Percentiles rank a stretch among this genome's conserved stretches.
Evolutionary conservation across 2,113 vertebrate genomes (phyloP).

Genomic region (Lutjanus erythropterus): DNA sequence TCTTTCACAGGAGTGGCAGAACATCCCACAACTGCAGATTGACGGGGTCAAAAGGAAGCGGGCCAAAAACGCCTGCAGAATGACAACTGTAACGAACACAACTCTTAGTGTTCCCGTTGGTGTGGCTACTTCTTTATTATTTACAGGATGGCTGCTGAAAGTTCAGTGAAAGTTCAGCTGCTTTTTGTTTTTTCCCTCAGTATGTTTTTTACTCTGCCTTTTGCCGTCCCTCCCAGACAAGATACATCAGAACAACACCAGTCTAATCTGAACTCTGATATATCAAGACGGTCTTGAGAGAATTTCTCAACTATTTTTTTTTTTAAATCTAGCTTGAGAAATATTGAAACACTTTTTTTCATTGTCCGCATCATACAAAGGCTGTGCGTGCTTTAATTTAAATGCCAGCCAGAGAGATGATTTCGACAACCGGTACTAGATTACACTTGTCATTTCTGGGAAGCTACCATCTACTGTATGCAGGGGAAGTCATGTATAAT

Average conservation of each 20-base stretch:
- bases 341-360: conserved; percentile 8
- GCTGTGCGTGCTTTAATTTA: conserved; percentile 36
- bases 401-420: conserved; percentile 34
- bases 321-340: conserved; percentile 14
- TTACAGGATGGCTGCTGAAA: neutral
- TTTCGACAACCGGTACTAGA: conserved; percentile 33
- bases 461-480: conserved; percentile 25
- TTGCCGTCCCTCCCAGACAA: neutral
- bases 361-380: neutral
- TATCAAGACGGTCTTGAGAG: neutral
- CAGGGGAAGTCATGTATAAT: conserved; percentile 25
- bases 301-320: neutral
- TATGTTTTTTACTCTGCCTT: neutral
- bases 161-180: neutral
- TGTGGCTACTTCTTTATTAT: neutral
- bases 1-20: neutral
- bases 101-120: neutral
- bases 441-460: conserved; percentile 34
- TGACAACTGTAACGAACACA: conserved; percentile 1
- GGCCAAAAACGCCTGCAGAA: neutral
- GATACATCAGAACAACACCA: neutral
- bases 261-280: conserved; percentile 23
- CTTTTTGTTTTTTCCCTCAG: neutral
- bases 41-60: neutral
- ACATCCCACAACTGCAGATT: neutral